Conservation (phyloP, 2,113 vertebrate species). For the Cygnus atratus region DNA sequence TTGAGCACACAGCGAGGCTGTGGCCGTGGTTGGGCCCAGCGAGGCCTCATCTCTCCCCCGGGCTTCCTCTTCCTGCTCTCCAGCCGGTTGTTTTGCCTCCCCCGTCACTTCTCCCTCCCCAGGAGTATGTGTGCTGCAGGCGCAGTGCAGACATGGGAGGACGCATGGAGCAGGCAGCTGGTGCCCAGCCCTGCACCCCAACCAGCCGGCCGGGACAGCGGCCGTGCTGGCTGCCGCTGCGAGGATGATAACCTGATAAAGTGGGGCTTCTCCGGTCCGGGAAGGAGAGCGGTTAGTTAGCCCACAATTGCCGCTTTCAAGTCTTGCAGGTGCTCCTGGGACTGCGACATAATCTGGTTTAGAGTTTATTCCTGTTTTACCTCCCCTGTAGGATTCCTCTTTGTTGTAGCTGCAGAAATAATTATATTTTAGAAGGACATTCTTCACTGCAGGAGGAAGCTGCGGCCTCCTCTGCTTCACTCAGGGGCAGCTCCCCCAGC, state of each 20-base stretch:
- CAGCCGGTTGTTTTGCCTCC: accelerated
- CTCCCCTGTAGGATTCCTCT: conserved; percentile 1
- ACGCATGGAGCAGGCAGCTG: background rate
- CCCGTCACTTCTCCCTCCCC: background rate
- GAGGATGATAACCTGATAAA: accelerated
- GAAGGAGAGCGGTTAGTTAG: too few relatives aligned
- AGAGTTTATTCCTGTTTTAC: background rate
- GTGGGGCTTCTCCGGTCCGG: accelerated
- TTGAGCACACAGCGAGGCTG: accelerated
- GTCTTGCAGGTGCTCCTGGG: background rate
- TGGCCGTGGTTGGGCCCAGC: accelerated
- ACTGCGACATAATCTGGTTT: background rate
- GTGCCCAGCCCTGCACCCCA: background rate
- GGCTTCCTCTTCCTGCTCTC: background rate
- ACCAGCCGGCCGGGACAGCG: accelerated
- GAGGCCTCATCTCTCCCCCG: too few relatives aligned
- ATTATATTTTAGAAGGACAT: background rate
- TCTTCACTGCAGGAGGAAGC: background rate
- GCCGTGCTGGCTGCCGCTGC: accelerated
- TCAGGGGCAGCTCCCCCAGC: background rate
- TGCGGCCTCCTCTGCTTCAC: background rate
- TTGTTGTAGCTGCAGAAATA: conserved; percentile 45
- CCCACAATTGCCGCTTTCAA: accelerated
- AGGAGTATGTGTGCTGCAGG: accelerated
- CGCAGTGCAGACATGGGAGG: accelerated